A percentile compares a stretch with the other conserved stretches of the same genome.
Conservation (phyloP, 2,888 invertebrate genomes). For the Listrodromus nycthemerus region DNA sequence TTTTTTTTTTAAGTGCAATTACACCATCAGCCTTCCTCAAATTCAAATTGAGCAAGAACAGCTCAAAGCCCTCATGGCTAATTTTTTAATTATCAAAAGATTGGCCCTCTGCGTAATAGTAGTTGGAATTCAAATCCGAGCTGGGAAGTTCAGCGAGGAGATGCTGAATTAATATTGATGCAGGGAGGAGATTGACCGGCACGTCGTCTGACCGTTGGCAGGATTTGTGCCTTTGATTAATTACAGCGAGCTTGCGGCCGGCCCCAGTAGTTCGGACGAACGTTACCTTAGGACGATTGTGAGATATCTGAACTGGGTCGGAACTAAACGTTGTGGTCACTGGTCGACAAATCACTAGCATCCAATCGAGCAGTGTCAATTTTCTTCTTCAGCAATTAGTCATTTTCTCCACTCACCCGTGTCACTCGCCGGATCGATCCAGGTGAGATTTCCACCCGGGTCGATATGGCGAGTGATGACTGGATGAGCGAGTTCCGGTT, state of each 20-base stretch:
- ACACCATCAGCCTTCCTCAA: background rate
- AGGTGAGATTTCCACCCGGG: no score
- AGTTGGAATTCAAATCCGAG: background rate
- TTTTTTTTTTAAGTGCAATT: no score
- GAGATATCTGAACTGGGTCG: constrained; percentile 29
- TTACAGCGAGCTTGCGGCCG: background rate
- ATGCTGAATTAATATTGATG: background rate
- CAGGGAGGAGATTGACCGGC: background rate
- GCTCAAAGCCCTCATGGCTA: background rate
- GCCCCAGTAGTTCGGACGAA: background rate
- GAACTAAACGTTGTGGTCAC: background rate
- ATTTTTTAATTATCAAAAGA: background rate
- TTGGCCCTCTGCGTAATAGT: background rate
- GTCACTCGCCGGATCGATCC: no score
- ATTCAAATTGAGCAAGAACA: no score
- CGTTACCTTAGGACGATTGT: constrained; percentile 16
- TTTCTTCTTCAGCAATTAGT: constrained; percentile 6
- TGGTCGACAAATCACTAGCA: constrained; percentile 11
- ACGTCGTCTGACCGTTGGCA: background rate
- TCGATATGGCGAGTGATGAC: no score
- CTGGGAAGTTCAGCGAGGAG: background rate
- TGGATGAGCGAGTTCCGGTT: no score
- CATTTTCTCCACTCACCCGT: background rate
- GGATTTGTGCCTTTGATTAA: constrained; percentile 1
- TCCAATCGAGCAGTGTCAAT: background rate